A percentile compares a stretch with the other conserved stretches of the same genome.
Evolutionary conservation across 2,888 invertebrate species (phyloP).

Genomic region (Drosophila anceps): DNA sequence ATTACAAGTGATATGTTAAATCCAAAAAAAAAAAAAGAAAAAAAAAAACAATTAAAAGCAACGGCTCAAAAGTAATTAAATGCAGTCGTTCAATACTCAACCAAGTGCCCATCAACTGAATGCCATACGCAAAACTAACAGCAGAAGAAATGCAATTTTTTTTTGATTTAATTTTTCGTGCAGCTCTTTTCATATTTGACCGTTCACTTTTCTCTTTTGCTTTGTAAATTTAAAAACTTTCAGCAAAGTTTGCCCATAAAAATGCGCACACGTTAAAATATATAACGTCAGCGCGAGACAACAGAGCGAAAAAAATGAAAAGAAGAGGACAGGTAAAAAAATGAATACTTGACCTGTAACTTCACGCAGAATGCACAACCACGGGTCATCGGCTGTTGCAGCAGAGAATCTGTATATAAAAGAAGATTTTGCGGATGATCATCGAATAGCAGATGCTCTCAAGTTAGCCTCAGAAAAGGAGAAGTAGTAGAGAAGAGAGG

Average conservation of each 20-base stretch:
- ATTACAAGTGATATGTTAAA: constrained; percentile 7
- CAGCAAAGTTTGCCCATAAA: constrained; percentile 62
- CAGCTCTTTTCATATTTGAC: constrained; percentile 16
- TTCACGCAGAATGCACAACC: constrained; percentile 41
- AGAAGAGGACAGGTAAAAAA: constrained; percentile 22
- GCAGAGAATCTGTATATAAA: constrained; percentile 24
- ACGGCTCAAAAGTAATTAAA: constrained; percentile 38
- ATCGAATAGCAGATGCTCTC: background rate
- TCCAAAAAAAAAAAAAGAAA: constrained; percentile 25
- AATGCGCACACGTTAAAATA: constrained; percentile 41
- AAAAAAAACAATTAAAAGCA: constrained; percentile 33
- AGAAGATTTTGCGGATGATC: too few species aligned
- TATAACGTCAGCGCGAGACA: constrained; percentile 14
- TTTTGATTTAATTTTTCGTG: constrained; percentile 50
- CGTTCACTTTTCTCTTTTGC: constrained; percentile 19
- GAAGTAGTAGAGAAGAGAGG: background rate
- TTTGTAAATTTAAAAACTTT: constrained; percentile 54
- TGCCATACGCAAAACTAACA: constrained; percentile 17
- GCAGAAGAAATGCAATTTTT: constrained; percentile 48
- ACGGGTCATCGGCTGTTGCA: constrained; percentile 16
- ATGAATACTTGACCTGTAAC: constrained; percentile 71
- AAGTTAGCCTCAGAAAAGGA: background rate
- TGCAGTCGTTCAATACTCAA: constrained; percentile 2
- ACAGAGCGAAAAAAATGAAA: constrained; percentile 1
- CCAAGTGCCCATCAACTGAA: constrained; percentile 35